Percentiles rank a stretch among this genome's conserved stretches.
These are phyloP conservation scores for Cheilosia vulpina DNA, from an alignment of 2,888 invertebrate genomes.

Conservation along the genomic window DNA sequence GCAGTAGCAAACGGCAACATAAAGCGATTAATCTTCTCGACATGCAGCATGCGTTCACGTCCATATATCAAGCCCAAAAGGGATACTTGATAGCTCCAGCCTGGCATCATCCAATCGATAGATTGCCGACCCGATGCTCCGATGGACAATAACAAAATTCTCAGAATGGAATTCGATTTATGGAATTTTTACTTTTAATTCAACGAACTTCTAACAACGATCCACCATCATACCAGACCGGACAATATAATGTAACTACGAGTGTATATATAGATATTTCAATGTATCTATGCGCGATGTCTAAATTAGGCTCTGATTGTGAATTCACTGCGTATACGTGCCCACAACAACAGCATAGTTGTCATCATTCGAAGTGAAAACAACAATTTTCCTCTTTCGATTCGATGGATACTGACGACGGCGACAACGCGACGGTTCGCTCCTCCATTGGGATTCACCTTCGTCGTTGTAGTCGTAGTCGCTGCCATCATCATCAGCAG, in stretches of 20 bases:
- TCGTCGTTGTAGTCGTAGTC: conserved; percentile 7
- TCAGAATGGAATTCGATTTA: conserved; percentile 72
- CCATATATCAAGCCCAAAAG: conserved; percentile 70
- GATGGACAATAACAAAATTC: conserved; percentile 63
- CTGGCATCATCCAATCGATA: conserved; percentile 31
- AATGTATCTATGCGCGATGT: conserved; percentile 61
- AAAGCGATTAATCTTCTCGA: conserved; percentile 72
- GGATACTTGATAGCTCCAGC: conserved; percentile 66
- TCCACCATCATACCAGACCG: conserved; percentile 5
- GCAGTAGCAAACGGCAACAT: conserved; percentile 24
- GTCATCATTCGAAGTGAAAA: conserved; percentile 62
- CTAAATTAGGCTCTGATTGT: conserved; percentile 72
- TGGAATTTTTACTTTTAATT: conserved; percentile 73
- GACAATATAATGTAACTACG: conserved; percentile 28
- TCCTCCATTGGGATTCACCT: conserved; percentile 44
- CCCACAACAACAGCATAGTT: conserved; percentile 61
- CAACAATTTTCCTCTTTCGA: conserved; percentile 50
- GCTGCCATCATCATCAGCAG: neutral
- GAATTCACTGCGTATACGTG: conserved; percentile 59
- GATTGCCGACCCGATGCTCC: conserved; percentile 24
- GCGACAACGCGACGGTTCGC: neutral
- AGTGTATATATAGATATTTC: conserved; percentile 27
- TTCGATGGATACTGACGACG: conserved; percentile 11
- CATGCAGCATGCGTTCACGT: conserved; percentile 73
- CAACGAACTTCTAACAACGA: conserved; percentile 69